Conservation (phyloP, 2,888 invertebrate genomes). For the Gari tellinella region DNA sequence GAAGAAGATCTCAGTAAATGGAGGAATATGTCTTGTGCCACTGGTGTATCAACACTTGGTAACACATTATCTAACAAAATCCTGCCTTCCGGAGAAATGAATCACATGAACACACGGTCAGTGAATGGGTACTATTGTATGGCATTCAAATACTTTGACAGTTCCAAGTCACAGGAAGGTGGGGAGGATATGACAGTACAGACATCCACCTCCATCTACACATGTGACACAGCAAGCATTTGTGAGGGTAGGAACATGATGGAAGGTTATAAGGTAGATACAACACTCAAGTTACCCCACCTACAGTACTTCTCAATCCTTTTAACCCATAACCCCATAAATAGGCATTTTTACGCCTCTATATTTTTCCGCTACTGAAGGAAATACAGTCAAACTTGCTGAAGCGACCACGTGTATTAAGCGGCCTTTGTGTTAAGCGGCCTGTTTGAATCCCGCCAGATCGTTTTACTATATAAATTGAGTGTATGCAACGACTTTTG, state of each 20-base stretch:
- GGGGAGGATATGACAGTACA: not conserved
- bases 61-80: conserved; percentile 23
- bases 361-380: too few species aligned
- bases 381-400: too few species aligned
- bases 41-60: conserved; percentile 19
- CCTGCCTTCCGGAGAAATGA: not conserved
- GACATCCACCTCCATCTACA: conserved; percentile 24
- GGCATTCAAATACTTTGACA: conserved; percentile 38
- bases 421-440: too few species aligned
- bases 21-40: conserved; percentile 51
- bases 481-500: too few species aligned
- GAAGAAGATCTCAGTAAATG: conserved; percentile 36
- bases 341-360: too few species aligned
- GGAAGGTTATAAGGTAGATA: conserved; percentile 36
- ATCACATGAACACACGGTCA: not conserved
- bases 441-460: too few species aligned
- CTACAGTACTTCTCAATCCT: too few species aligned
- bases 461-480: too few species aligned
- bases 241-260: conserved; percentile 35
- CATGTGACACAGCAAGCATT: conserved; percentile 36
- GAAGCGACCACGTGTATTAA: too few species aligned
- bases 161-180: not conserved
- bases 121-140: conserved; percentile 33
- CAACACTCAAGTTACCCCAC: not conserved
- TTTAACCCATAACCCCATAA: too few species aligned